Evolutionary conservation across 2,888 invertebrate species (phyloP), one percentile per base, ranked within the genome.

Genomic region (Geotrupes spiniger): DNA sequence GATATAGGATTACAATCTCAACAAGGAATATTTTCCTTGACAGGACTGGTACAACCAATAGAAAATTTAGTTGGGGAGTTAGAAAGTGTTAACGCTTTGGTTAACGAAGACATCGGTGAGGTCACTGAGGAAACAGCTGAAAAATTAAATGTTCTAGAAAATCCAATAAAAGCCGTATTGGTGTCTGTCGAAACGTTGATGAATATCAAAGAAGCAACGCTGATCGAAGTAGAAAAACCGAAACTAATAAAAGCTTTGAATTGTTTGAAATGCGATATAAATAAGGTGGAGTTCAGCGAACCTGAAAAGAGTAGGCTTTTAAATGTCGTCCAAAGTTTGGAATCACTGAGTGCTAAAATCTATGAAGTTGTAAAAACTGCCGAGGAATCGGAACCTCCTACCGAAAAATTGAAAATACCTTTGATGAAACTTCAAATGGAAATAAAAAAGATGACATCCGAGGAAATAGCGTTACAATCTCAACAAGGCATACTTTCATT

Each of bases 111-210:
- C 3, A 15, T n/a, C n/a, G n/a, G n/a, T n/a, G n/a, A 33, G 15
- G 15, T 33, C 10, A 16, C 10, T 4, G 27, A 25, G n/a, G 25
- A 21, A 2, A n/a, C 27, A 4, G 17, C 27, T 9, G 43, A 43
- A 28, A 11, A 36, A 11, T 15, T 46, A 9, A 33, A 26, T 9
- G 36, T 33, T 4, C 21, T 49, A 4, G 41, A 39, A 16, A 27
- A 45, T 12, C 49, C 45, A 4, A 25, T 49, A 8, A 39, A 43
- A 47, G 15, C 42, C 6, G 8, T 43, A n/a, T 5, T 11, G 9
- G 9, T 8, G 11, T 21, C 17, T 5, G 4, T 42, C 12, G 33
- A 33, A 10, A 4, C 33, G 5, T 21, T 21, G 21, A 6, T 6
- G 6, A 21, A 21, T 4, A 21, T 21, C 6, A 3, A 21, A 21